A percentile compares a stretch with the other conserved stretches of the same genome.
phyloP scores from a whole-genome alignment of 2,888 invertebrate genomes.

The Stenodema calcarata region DNA sequence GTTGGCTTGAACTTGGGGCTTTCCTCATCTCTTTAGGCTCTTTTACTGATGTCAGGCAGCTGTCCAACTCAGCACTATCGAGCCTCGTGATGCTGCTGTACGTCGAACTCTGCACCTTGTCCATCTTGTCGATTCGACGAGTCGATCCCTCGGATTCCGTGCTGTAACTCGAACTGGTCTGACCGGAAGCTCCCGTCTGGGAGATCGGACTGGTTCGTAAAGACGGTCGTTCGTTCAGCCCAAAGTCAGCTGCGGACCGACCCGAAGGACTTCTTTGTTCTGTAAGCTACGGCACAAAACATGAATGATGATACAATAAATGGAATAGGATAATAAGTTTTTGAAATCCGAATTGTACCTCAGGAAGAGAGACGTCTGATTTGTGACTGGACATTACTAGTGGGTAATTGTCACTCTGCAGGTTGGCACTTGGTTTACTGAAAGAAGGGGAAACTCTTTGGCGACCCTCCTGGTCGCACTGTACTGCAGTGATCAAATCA shows the following conservation, averaged over 20 bases:
- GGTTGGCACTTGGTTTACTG: background rate
- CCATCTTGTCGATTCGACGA: background rate
- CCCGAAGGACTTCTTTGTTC: background rate
- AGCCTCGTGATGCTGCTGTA: constrained; percentile 10
- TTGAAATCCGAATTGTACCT: background rate
- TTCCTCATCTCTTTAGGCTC: background rate
- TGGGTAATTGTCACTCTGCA: background rate
- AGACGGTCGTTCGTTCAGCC: background rate
- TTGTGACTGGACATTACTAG: background rate
- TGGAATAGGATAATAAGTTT: background rate
- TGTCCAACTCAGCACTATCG: constrained; percentile 15
- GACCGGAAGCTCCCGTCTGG: background rate
- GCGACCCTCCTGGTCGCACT: background rate
- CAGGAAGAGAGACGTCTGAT: background rate
- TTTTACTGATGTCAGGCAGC: background rate
- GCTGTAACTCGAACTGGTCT: background rate
- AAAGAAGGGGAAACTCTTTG: background rate
- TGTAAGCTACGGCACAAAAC: background rate
- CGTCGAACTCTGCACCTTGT: background rate
- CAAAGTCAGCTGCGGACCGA: background rate
- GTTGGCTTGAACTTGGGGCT: constrained; percentile 9
- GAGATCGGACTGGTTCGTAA: background rate
- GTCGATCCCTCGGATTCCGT: background rate
- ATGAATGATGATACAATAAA: background rate
- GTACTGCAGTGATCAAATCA: background rate